These are phyloP conservation scores for Polia nebulosa DNA, from an alignment of 2,888 invertebrate genomes.

Conservation along the genomic window DNA sequence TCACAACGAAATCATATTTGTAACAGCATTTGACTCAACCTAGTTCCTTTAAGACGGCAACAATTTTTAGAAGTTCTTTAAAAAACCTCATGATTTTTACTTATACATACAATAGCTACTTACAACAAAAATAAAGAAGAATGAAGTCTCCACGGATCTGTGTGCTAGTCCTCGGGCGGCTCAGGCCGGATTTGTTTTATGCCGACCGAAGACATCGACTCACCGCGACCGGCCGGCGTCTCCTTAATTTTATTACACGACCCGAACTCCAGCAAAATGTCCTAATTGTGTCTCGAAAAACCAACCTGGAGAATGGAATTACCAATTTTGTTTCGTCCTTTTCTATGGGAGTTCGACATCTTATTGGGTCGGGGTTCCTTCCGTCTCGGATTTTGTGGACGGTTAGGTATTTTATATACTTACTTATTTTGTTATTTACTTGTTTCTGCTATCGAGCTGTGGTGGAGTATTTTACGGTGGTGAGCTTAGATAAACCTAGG, in stretches of 20 bases:
- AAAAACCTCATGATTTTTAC: background rate
- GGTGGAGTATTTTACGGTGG: conserved; percentile 13
- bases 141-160: conserved; percentile 71
- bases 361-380: conserved; percentile 55
- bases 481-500: background rate
- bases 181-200: conserved; percentile 89
- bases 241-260: conserved; percentile 90
- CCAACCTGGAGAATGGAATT: conserved; percentile 83
- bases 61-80: background rate
- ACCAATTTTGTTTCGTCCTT: conserved; percentile 79
- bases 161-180: conserved; percentile 73
- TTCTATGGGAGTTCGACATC: conserved; percentile 62
- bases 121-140: conserved; percentile 35
- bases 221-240: conserved; percentile 85
- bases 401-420: conserved; percentile 40
- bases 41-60: background rate
- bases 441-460: conserved; percentile 32
- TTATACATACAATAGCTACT: background rate
- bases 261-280: conserved; percentile 84
- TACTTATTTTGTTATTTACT: conserved; percentile 39
- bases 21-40: background rate
- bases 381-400: conserved; percentile 39
- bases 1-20: background rate
- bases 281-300: conserved; percentile 89
- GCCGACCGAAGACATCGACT: conserved; percentile 87